Percentiles rank a stretch among this genome's conserved stretches.
phyloP scores from a whole-genome alignment of 2,113 vertebrate genomes.

The Brienomyrus longianalis region DNA sequence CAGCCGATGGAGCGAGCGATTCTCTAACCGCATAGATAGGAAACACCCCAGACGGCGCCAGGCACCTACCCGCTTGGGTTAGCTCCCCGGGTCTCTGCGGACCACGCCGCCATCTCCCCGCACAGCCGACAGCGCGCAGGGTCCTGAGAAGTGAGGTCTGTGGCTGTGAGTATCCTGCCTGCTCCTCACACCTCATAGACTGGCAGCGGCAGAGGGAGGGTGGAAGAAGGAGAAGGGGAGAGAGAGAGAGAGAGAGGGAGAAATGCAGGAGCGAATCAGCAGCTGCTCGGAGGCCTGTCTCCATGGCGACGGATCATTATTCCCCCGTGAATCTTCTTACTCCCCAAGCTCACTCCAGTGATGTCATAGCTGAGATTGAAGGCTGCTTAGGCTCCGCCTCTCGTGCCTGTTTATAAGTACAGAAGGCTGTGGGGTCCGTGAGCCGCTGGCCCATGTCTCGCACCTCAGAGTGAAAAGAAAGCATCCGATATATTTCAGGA shows the following conservation, averaged over 20 bases:
- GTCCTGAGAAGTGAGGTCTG: slow-evolving; percentile 73
- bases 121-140: slow-evolving; percentile 73
- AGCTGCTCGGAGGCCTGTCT: slow-evolving; percentile 86
- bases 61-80: slow-evolving; percentile 70
- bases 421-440: not conserved
- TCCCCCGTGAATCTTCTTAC: slow-evolving; percentile 69
- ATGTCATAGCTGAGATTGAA: slow-evolving; percentile 76
- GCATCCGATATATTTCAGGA: not conserved
- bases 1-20: not conserved
- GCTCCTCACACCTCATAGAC: slow-evolving; percentile 73
- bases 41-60: slow-evolving; percentile 11
- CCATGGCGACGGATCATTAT: slow-evolving; percentile 94
- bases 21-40: not conserved
- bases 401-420: not conserved
- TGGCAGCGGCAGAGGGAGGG: slow-evolving; percentile 47
- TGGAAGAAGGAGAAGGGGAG: not conserved
- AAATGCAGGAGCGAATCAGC: slow-evolving; percentile 83
- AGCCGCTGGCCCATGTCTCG: not conserved
- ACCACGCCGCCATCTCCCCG: slow-evolving; percentile 68
- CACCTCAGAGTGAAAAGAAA: not conserved
- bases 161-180: slow-evolving; percentile 72
- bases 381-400: slow-evolving; percentile 43
- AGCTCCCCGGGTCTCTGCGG: slow-evolving; percentile 59
- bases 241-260: slow-evolving; percentile 39
- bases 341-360: slow-evolving; percentile 73